Evolutionary conservation across 2,888 invertebrate species (phyloP).

Genomic region (Orthosia gothica): DNA sequence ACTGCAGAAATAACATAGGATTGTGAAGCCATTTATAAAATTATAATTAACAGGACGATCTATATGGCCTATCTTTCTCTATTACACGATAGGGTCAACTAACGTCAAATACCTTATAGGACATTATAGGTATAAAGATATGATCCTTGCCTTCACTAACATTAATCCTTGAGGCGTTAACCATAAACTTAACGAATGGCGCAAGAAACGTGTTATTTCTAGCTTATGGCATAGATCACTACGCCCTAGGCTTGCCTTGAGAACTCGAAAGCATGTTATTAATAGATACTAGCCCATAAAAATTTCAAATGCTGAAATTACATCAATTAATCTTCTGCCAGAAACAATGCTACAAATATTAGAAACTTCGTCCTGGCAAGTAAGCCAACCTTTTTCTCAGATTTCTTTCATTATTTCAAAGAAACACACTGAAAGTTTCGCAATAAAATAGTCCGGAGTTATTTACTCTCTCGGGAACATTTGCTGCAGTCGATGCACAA

Average conservation of each 20-base stretch:
- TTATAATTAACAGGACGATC: conserved; percentile 1
- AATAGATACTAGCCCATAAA: background rate
- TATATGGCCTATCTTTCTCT: conserved; percentile 8
- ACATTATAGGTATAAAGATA: too few species aligned
- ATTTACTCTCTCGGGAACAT: too few species aligned
- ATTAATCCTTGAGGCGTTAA: too few species aligned
- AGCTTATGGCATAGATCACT: background rate
- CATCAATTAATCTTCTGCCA: conserved; percentile 8
- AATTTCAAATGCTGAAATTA: background rate
- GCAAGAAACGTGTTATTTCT: too few species aligned
- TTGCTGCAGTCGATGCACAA: too few species aligned
- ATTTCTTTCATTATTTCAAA: too few species aligned
- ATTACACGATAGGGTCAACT: conserved; percentile 11
- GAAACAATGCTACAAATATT: conserved; percentile 11
- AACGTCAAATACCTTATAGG: conserved; percentile 1
- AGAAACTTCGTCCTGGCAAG: background rate
- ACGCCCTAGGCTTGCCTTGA: background rate
- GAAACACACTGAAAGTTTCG: too few species aligned
- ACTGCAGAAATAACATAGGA: background rate
- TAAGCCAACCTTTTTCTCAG: too few species aligned
- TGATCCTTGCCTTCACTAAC: too few species aligned
- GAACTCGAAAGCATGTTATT: background rate
- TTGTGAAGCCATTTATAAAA: background rate
- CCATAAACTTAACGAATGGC: too few species aligned
- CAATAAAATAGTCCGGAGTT: too few species aligned